Conservation (phyloP, 2,797 vertebrate species). For the Liparis tanakae region DNA sequence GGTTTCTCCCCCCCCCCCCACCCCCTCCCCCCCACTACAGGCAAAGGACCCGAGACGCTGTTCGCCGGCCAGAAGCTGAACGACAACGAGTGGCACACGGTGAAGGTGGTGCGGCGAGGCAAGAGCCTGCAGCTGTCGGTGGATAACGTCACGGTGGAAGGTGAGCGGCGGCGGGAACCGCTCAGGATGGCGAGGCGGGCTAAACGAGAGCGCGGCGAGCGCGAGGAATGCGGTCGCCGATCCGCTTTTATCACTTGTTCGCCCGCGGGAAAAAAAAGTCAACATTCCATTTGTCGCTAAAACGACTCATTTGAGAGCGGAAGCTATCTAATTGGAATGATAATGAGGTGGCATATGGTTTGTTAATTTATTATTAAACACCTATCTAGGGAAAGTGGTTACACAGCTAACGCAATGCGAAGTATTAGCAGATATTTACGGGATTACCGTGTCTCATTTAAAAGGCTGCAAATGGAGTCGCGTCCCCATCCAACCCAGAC, state of each 20-base stretch:
- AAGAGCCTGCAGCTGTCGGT: conserved; percentile 94
- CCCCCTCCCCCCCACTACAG: conserved; percentile 75
- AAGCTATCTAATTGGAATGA: conserved; percentile 24
- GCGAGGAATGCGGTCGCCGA: background rate
- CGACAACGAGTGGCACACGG: conserved; percentile 95
- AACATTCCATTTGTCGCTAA: conserved; percentile 10
- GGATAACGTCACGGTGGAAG: conserved; percentile 95
- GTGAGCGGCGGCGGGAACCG: conserved; percentile 64
- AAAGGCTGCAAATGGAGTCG: conserved; percentile 8
- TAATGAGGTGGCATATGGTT: conserved; percentile 14
- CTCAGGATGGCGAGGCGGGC: background rate
- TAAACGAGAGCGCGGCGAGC: background rate
- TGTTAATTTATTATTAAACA: conserved; percentile 20
- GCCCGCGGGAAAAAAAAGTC: background rate
- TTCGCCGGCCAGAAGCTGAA: conserved; percentile 93
- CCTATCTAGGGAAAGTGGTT: conserved; percentile 8
- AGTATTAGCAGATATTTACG: conserved; percentile 24
- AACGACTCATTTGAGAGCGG: background rate
- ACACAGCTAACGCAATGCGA: background rate
- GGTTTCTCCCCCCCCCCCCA: conserved; percentile 13
- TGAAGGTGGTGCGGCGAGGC: conserved; percentile 90
- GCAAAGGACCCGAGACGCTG: conserved; percentile 93
- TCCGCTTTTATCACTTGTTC: background rate
- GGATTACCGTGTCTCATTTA: background rate
- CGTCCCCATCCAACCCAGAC: background rate